Base-by-base conservation (phyloP, 2,797 vertebrate species). In the Gallinago nigripennis region DNA sequence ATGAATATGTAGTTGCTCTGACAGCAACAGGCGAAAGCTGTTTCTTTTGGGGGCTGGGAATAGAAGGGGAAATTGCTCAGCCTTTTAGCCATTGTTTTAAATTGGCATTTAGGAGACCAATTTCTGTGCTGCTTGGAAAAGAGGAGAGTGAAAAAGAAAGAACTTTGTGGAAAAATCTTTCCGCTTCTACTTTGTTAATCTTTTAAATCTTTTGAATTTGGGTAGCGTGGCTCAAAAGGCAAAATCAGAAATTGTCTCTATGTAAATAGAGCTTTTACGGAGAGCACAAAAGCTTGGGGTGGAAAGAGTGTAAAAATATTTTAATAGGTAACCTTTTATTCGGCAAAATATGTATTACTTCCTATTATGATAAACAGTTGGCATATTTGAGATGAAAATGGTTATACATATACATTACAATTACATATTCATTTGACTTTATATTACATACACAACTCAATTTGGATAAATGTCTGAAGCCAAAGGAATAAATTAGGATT, bases 251-350 rank as follows among this genome's bases (percentile, higher is more conserved):
- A 95, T 82, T 57, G 78, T 94, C 64, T 97, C 92, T 93, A n/a
- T 94, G 94, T 95, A 96, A 96, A 97, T 79, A 95, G 77, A 90
- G 90, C 92, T 94, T 97, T 97, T 95, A 95, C 53, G 79, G 43
- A 92, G 68, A 94, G 43, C 72, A 88, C 93, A 95, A 95, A 96
- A 96, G 72, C 92, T 90, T 92, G 73, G 91, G 86, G 83, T 82
- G 58, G 82, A 69, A 95, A 94, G 86, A 93, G 86, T 50, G 54
- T 82, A 90, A 94, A 96, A 93, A 92, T 94, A 95, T 95, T 97
- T 96, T 97, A 97, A 97, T 96, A 97, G 95, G 97, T 96, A 97
- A 97, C 96, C 96, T 97, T 97, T 97, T 97, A 97, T 97, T 97
- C 9, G 3, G 95, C 88, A 97, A 97, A 97, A 97, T 97, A 97